These are phyloP conservation scores for Drosophila lowei DNA, from an alignment of 1,140 invertebrate species.

Conservation along the genomic window DNA sequence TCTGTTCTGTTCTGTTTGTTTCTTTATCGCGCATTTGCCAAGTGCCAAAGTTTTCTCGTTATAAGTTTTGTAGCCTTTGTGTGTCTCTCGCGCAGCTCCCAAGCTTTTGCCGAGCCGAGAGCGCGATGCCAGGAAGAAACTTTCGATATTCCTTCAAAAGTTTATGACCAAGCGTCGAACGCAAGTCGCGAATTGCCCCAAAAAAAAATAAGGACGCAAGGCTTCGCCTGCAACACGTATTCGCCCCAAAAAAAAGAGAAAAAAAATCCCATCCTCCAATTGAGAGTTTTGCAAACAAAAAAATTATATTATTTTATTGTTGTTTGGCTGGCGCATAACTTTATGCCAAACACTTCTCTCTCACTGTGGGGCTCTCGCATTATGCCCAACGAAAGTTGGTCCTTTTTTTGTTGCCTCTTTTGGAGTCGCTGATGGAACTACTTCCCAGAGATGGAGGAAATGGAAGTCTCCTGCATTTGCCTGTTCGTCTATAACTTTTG, in stretches of 20 bases:
- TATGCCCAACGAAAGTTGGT: conserved; percentile 59
- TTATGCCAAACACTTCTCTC: conserved; percentile 73
- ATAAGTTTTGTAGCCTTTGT: conserved; percentile 83
- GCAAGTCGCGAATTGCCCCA: conserved; percentile 52
- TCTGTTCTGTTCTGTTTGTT: conserved; percentile 62
- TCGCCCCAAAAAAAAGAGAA: conserved; percentile 2
- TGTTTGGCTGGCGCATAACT: conserved; percentile 74
- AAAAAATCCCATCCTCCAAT: conserved; percentile 24
- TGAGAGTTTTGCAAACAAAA: conserved; percentile 52
- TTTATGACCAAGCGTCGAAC: conserved; percentile 62
- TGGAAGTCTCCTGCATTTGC: conserved; percentile 49
- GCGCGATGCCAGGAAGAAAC: conserved; percentile 45
- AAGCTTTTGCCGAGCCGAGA: conserved; percentile 42
- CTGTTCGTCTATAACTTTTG: conserved; percentile 60
- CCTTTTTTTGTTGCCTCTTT: conserved; percentile 22
- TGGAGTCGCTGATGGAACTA: background rate
- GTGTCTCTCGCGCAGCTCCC: conserved; percentile 67
- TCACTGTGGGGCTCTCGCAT: conserved; percentile 50
- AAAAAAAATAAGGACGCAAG: conserved; percentile 35
- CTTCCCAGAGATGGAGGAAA: conserved; percentile 34
- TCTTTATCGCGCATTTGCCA: conserved; percentile 82
- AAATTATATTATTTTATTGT: conserved; percentile 78
- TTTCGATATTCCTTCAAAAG: conserved; percentile 80
- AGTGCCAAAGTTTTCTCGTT: conserved; percentile 83
- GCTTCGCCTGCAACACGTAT: conserved; percentile 28